phyloP scores from a whole-genome alignment of 2,797 vertebrate species.

The Emys orbicularis region DNA sequence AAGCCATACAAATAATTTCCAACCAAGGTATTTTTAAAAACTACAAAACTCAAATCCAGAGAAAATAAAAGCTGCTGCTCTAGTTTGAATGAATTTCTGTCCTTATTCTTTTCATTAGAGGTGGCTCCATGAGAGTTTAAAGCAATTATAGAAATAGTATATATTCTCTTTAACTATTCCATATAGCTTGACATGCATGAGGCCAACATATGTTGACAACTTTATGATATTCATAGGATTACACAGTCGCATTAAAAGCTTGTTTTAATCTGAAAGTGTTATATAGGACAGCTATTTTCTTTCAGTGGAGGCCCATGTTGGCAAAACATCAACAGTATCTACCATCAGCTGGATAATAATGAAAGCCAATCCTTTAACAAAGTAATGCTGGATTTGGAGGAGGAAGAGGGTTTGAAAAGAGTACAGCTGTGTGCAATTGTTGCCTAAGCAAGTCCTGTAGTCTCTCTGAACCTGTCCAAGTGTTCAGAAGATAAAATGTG shows the following conservation, averaged over 20 bases:
- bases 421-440: rapidly evolving
- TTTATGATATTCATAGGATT: background rate
- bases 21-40: background rate
- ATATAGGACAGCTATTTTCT: background rate
- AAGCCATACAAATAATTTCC: background rate
- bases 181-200: background rate
- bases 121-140: background rate
- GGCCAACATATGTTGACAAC: background rate
- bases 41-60: background rate
- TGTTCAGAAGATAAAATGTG: background rate
- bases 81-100: background rate
- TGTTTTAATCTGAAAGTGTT: background rate
- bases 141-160: background rate
- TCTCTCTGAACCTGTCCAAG: rapidly evolving
- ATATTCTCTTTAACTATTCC: background rate
- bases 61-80: background rate
- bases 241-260: background rate
- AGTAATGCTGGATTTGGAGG: rapidly evolving
- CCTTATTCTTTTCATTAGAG: background rate
- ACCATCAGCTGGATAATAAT: background rate
- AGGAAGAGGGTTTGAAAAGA: background rate
- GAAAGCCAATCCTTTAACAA: background rate
- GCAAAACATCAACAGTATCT: background rate
- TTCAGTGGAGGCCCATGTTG: rapidly evolving
- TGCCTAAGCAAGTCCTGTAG: background rate